Evolutionary conservation across 2,113 vertebrate species (phyloP).

Genomic region (Ptychochromis oligacanthus): DNA sequence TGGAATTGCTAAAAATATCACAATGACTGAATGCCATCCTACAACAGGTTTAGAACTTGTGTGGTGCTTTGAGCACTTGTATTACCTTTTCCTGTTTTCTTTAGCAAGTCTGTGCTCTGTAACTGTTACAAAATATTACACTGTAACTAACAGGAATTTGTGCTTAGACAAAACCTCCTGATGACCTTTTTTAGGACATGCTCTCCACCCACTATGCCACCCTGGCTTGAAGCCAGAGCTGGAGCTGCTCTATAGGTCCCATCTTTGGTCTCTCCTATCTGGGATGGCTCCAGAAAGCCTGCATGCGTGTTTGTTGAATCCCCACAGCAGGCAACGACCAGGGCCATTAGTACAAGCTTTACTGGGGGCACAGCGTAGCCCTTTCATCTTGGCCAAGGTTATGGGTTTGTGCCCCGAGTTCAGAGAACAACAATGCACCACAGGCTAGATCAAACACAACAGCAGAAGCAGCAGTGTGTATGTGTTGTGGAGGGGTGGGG

Average conservation of each 20-base stretch:
- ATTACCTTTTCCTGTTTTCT: background rate
- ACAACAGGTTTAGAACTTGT: no score
- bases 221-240: slow-evolving; percentile 27
- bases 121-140: background rate
- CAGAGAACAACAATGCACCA: slow-evolving; percentile 58
- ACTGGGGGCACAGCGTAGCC: slow-evolving; percentile 55
- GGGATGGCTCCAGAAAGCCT: slow-evolving; percentile 67
- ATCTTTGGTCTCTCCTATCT: slow-evolving; percentile 30
- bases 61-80: background rate
- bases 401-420: slow-evolving; percentile 66
- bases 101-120: background rate
- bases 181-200: slow-evolving; percentile 33
- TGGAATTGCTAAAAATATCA: background rate
- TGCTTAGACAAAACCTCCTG: slow-evolving; percentile 11
- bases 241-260: slow-evolving; percentile 17
- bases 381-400: slow-evolving; percentile 77
- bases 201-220: slow-evolving; percentile 27
- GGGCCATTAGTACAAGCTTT: slow-evolving; percentile 65
- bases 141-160: background rate
- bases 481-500: slow-evolving; percentile 20
- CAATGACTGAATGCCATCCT: background rate
- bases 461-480: slow-evolving; percentile 9
- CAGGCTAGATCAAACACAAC: slow-evolving; percentile 64
- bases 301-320: slow-evolving; percentile 64
- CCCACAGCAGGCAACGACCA: slow-evolving; percentile 55